Base-by-base conservation (phyloP, 2,113 vertebrate genomes). In the Ellobius talpinus region DNA sequence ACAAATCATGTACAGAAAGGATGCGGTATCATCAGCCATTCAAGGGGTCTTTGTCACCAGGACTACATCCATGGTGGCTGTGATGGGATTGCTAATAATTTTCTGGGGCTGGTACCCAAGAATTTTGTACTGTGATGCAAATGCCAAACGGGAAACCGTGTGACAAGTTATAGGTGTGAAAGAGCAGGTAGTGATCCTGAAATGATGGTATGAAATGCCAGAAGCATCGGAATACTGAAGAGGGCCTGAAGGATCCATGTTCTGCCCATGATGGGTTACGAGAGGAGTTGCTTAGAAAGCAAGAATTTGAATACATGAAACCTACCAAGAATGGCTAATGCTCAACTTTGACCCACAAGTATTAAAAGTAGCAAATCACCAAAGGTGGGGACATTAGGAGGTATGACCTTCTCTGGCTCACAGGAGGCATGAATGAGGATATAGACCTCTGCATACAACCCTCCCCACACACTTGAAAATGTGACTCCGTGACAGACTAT, bases 311-410 rank as follows among this genome's bases (percentile, higher is more conserved):
- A 52, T n/a, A 42, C 55, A 45, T n/a, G 61, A 93, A 65, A n/a
- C 31, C 58, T 66, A 50, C 72, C n/a, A 42, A 52, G 21, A 72
- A 58, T 4, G 84, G 81, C 33, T 90, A 94, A 61, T 70, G 6
- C 45, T 17, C 52, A 86, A 70, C 78, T 98, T 95, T 68, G 92
- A 95, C 92, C 61, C 24, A 87, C 31, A n/a, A 45, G 21, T 87
- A 76, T 89, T 91, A 97, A 97, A 97, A 58, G 70, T 74, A 94
- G 86, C 89, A 98, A 92, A 68, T 74, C 93, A 87, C 26, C 73
- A n/a, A 61, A 50, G 42, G 50, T 84, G 52, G 92, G 74, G 29
- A 79, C 86, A 65, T 72, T 63, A 70, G 42, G 45, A 85, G 68
- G 10, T 7, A 36, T 10, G 66, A 47, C 16, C 26, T 88, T 89